Percentiles rank a stretch among this genome's conserved stretches.
phyloP scores from a whole-genome alignment of 1,140 invertebrate species.

The Drosophila jambulina region DNA sequence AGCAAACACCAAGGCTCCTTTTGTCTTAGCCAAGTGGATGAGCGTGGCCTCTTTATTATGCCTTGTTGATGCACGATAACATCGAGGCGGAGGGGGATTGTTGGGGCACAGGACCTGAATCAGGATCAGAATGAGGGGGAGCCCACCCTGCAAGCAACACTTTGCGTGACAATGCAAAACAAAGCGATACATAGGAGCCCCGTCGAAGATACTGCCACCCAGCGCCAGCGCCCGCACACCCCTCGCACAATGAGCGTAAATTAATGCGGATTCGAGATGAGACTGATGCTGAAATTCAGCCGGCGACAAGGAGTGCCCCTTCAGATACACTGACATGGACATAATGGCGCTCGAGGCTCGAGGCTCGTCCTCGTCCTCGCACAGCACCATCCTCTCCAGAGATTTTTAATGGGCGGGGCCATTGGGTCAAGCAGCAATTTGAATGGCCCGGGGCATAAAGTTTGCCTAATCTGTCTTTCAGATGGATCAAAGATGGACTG shows the following conservation, averaged over 20 bases:
- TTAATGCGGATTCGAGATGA: constrained; percentile 76
- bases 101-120: constrained; percentile 2
- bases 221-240: neutral
- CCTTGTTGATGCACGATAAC: constrained; percentile 66
- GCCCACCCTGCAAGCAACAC: constrained; percentile 58
- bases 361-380: constrained; percentile 4
- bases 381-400: constrained; percentile 9
- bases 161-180: constrained; percentile 69
- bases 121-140: constrained; percentile 7
- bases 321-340: constrained; percentile 51
- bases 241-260: constrained; percentile 73
- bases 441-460: constrained; percentile 56
- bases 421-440: constrained; percentile 68
- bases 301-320: constrained; percentile 34
- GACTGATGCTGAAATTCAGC: constrained; percentile 26
- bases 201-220: constrained; percentile 52
- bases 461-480: constrained; percentile 65
- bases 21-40: constrained; percentile 67
- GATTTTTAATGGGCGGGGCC: constrained; percentile 43
- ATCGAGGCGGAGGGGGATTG: constrained; percentile 39
- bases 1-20: constrained; percentile 25
- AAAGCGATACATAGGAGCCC: constrained; percentile 17
- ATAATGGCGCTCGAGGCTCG: constrained; percentile 59
- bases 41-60: constrained; percentile 60
- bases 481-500: constrained; percentile 61